A percentile compares a stretch with the other conserved stretches of the same genome.
Conservation (phyloP, 2,888 invertebrate genomes). For the Cantharis rustica region DNA sequence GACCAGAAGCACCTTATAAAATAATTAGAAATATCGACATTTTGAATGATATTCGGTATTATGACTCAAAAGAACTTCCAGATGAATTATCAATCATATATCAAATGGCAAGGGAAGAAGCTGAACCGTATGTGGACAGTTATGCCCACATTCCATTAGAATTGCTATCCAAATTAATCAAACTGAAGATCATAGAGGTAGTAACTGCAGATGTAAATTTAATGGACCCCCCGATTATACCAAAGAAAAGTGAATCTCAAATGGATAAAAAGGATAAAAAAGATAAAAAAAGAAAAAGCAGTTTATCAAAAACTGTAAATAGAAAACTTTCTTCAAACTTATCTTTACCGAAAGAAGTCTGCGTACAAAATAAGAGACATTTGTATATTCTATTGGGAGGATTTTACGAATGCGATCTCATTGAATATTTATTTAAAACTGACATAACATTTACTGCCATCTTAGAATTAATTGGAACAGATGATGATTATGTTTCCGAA, state of each 20-base stretch:
- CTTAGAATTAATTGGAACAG: neutral
- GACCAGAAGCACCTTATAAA: neutral
- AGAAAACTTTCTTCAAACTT: neutral
- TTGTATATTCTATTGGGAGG: slow-evolving; percentile 5
- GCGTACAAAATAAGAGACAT: neutral
- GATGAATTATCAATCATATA: neutral
- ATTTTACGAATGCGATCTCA: neutral
- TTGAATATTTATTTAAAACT: neutral
- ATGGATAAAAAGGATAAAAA: too few relatives aligned
- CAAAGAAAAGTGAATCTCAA: neutral
- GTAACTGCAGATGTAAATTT: neutral
- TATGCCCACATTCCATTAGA: neutral
- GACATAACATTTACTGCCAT: neutral
- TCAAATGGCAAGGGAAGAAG: neutral
- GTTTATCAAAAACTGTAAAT: neutral
- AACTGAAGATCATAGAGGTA: neutral
- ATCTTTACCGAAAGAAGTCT: neutral
- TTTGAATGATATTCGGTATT: neutral
- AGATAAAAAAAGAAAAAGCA: neutral
- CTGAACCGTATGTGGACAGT: neutral
- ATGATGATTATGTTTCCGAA: neutral
- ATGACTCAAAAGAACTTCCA: neutral
- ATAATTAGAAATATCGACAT: neutral
- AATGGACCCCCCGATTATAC: neutral
- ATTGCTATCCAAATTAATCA: neutral